Evolutionary conservation across 2,797 vertebrate genomes (phyloP), one percentile per base, ranked within the genome.

Genomic region (Calcarius lapponicus): DNA sequence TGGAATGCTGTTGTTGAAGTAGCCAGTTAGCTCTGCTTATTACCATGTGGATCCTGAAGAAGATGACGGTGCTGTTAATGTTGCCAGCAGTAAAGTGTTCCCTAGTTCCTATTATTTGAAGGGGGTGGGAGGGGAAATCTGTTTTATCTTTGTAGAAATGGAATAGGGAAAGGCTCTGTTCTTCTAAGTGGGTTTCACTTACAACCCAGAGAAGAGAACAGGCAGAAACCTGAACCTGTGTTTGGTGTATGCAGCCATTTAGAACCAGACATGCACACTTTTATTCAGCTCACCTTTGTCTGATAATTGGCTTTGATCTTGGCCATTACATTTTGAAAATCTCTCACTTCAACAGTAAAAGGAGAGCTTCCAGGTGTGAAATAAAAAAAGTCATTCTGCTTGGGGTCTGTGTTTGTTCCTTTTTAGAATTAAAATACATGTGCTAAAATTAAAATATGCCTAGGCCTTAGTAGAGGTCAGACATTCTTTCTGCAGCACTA

Each of bases 71-170:
- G 29, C 25, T 48, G 7, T 74, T 83, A 40, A 26, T 83, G 38
- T 57, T 84, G 32, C 29, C 53, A 56, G 36, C 29, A 61, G 40
- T 64, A 36, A 69, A 57, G 26, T 24, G 17, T 34, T 3, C 32
- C 32, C 28, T 29, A 53, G 9, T 45, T 81, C 20, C 57, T 83
- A 9, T 4, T 10, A 38, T 21, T 38, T 11, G 19, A 25, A 43
- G 28, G 16, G 8, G 4, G 6, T 1, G 1, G 6, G 20, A 29
- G 7, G 1, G 4, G 11, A 3, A 40, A 38, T 66, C 17, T 53
- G 17, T 69, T 75, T 79, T 15, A 62, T 56, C 60, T 69, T 40
- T 56, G 19, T 16, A 40, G 53, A 70, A 74, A 29, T 24, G 28
- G 24, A 57, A 13, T 29, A 56, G n/a, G 29, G 25, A 78, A 65